Conservation (phyloP, 2,113 vertebrate species). For the Alces alces region DNA sequence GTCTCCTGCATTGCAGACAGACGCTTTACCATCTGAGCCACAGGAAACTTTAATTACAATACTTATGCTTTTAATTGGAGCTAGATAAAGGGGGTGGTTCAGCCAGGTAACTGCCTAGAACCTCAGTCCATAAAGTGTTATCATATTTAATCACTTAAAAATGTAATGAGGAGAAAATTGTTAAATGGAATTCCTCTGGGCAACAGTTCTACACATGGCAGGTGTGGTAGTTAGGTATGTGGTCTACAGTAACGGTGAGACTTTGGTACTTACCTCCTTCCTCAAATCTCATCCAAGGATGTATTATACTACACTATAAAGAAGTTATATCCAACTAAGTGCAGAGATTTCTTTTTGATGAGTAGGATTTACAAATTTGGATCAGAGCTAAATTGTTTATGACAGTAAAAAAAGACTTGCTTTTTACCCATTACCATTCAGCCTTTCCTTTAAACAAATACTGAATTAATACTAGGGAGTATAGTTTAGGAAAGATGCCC, state of each 20-base stretch:
- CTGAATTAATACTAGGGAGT: not conserved
- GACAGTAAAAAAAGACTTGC: not conserved
- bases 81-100: not conserved
- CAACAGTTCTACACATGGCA: not conserved
- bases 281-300: not conserved
- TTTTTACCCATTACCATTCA: not conserved
- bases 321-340: not conserved
- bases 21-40: no score
- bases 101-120: not conserved
- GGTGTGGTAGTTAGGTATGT: not conserved
- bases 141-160: not conserved
- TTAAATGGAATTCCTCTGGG: not conserved
- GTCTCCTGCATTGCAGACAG: no score
- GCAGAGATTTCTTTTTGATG: slow-evolving; percentile 1
- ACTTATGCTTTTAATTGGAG: not conserved
- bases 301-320: not conserved
- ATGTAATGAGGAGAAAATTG: not conserved
- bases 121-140: not conserved
- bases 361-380: not conserved
- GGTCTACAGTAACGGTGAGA: not conserved
- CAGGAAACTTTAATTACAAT: not conserved
- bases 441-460: not conserved
- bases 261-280: not conserved
- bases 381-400: not conserved
- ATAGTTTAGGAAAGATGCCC: not conserved